Percentiles rank a stretch among this genome's conserved stretches.
Conservation (phyloP, 2,888 invertebrate species). For the Mellilla xanthometata region DNA sequence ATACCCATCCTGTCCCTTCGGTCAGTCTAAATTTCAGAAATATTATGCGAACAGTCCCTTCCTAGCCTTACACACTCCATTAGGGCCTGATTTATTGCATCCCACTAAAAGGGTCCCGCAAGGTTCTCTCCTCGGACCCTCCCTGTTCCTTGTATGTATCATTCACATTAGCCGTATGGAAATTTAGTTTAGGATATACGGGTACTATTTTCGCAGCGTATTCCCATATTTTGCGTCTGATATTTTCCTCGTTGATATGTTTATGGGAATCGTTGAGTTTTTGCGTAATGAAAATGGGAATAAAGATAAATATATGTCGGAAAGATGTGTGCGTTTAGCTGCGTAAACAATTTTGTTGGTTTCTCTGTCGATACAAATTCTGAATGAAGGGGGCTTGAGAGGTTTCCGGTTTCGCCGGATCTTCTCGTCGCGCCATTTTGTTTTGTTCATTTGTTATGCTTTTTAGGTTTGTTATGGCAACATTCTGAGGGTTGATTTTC, state of each 20-base stretch:
- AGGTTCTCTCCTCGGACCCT: slow-evolving; percentile 66
- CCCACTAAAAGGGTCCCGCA: slow-evolving; percentile 74
- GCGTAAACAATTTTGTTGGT: slow-evolving; percentile 18
- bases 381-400: slow-evolving; percentile 2
- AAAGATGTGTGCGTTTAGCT: slow-evolving; percentile 14
- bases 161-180: slow-evolving; percentile 73
- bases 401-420: slow-evolving; percentile 10
- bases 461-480: slow-evolving; percentile 1
- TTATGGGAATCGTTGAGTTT: slow-evolving; percentile 14
- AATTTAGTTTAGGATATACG: slow-evolving; percentile 41
- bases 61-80: slow-evolving; percentile 69
- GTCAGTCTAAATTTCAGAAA: slow-evolving; percentile 66
- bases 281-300: slow-evolving; percentile 20
- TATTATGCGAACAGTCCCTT: slow-evolving; percentile 61
- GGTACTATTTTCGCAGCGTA: slow-evolving; percentile 44
- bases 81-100: slow-evolving; percentile 75
- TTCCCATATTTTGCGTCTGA: slow-evolving; percentile 57
- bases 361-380: slow-evolving; percentile 15
- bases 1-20: slow-evolving; percentile 35
- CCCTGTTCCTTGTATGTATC: slow-evolving; percentile 64
- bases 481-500: background rate
- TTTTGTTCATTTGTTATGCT: slow-evolving; percentile 5
- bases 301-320: slow-evolving; percentile 20
- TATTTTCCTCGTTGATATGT: slow-evolving; percentile 33
- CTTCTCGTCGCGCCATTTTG: slow-evolving; percentile 1